Evolutionary conservation across 2,113 vertebrate genomes (phyloP).

Genomic region (Alaudala cheleensis): DNA sequence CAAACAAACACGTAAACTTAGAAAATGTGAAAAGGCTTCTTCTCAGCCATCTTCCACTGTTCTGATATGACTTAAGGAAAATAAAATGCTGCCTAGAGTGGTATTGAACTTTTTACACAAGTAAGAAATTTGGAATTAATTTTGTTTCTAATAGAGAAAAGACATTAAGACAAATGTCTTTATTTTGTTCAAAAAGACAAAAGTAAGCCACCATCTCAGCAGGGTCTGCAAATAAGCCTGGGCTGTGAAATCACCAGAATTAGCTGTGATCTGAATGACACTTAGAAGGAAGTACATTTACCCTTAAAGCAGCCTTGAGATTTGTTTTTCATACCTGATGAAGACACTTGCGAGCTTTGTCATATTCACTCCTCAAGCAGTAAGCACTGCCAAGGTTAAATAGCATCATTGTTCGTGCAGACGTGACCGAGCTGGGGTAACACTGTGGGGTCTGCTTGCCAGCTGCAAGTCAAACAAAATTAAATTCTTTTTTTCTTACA

Average conservation of each 20-base stretch:
- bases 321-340: constrained; percentile 84
- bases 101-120: not conserved
- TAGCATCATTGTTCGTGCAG: constrained; percentile 96
- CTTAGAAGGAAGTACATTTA: not conserved
- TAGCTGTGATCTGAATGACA: not conserved
- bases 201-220: not conserved
- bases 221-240: not conserved
- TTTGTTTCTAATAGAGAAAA: not conserved
- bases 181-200: not conserved
- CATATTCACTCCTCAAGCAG: constrained; percentile 95
- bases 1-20: not conserved
- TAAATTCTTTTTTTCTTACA: not conserved
- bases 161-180: not conserved
- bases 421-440: constrained; percentile 92
- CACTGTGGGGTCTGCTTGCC: constrained; percentile 92
- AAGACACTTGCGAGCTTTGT: constrained; percentile 96
- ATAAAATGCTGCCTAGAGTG: not conserved
- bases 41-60: not conserved
- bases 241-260: not conserved
- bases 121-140: not conserved
- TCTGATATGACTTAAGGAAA: not conserved
- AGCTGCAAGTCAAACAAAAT: constrained; percentile 71
- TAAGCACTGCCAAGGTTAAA: constrained; percentile 98
- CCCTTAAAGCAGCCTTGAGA: not conserved
- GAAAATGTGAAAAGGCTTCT: not conserved